phyloP scores from a whole-genome alignment of 2,113 vertebrate species.

The Spea bombifrons region DNA sequence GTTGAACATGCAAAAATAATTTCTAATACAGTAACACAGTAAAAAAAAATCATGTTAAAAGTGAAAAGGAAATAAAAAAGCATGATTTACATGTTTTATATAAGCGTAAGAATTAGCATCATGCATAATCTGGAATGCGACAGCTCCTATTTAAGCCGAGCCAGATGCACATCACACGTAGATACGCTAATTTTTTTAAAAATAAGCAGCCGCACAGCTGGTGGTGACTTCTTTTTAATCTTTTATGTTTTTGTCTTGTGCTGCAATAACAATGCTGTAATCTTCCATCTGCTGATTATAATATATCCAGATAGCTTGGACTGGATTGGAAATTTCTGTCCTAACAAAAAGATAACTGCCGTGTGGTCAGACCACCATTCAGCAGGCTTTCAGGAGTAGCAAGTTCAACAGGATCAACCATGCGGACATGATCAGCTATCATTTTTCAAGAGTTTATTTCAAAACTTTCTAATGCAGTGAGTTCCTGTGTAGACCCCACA shows the following conservation, averaged over 20 bases:
- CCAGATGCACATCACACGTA: too few species aligned
- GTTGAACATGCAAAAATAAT: too few species aligned
- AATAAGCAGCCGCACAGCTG: not conserved
- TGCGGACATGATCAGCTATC: not conserved
- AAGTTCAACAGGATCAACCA: slow-evolving; percentile 2
- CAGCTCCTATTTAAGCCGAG: too few species aligned
- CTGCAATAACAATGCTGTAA: not conserved
- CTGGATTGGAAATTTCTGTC: not conserved
- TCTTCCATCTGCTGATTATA: not conserved
- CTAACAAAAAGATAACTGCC: not conserved
- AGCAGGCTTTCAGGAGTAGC: not conserved
- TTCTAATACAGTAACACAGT: too few species aligned
- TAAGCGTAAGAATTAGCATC: too few species aligned
- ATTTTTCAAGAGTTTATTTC: not conserved
- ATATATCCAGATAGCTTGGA: not conserved
- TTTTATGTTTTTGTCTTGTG: not conserved
- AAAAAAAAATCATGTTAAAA: too few species aligned
- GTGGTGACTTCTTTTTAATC: not conserved
- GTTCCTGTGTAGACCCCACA: not conserved
- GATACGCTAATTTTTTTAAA: too few species aligned
- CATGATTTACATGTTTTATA: too few species aligned
- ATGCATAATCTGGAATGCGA: too few species aligned
- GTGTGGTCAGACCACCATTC: not conserved
- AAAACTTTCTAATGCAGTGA: slow-evolving; percentile 3
- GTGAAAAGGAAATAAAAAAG: too few species aligned